Evolutionary conservation across 1,140 invertebrate genomes (phyloP), one percentile per base, ranked within the genome.

Genomic region (Leptopilina boulardi): DNA sequence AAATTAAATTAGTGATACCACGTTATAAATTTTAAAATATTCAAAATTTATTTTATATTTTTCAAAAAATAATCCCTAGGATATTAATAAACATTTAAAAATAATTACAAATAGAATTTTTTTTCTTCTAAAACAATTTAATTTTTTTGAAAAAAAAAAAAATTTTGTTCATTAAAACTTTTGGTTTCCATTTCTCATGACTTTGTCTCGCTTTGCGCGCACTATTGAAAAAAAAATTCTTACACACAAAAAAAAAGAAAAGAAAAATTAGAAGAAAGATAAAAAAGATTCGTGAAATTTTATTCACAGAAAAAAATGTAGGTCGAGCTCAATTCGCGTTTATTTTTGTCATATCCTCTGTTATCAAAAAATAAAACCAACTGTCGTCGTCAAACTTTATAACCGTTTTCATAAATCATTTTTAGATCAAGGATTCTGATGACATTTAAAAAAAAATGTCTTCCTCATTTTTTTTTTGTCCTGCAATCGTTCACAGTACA

Each of bases 341-440:
- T 51, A 51, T 51, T 51, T 51, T 18, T 51, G 47, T 51, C 47
- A 51, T 51, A 51, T 51, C 47, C 18, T 51, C 47, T 51, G 47
- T 51, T 51, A 51, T 51, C 47, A 51, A 51, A 51, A 51, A 51
- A 51, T 51, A 38, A n/a, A 51, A 51, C 47, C 47, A 51, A 51
- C 15, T 51, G 15, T 51, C 13, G 47, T 51, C 47, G n/a, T n/a
- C n/a, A n/a, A n/a, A 51, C 47, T 51, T 51, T 51, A 51, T 51
- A 51, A 51, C 15, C 47, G 47, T 51, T 51, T 51, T 51, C 15
- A 51, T 51, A 51, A 51, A 51, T 51, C 47, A 51, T 51, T 51
- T 51, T 6, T 51, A 51, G 47, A 51, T 51, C 47, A 51, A 51
- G 47, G 47, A 51, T 51, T 5, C n/a, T n/a, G 15, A 8, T n/a